Evolutionary conservation across 2,113 vertebrate genomes (phyloP).

Genomic region (Morone chrysops): DNA sequence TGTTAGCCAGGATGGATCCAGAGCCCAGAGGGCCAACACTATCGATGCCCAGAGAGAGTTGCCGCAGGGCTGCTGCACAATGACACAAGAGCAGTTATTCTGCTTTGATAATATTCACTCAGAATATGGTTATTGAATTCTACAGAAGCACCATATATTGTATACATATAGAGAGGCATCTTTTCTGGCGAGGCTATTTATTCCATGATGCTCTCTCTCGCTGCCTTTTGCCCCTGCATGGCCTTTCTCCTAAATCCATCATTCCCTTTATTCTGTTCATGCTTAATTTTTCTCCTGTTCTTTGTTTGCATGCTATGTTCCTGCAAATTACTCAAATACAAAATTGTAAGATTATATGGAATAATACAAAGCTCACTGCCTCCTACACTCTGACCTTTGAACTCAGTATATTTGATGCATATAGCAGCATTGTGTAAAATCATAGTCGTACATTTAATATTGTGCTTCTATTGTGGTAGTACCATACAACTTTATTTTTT

Average conservation of each 20-base stretch:
- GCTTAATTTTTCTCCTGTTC: neutral
- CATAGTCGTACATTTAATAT: neutral
- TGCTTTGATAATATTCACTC: slow-evolving; percentile 34
- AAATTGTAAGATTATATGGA: slow-evolving; percentile 13
- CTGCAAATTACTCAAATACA: neutral
- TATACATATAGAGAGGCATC: neutral
- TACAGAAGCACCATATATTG: neutral
- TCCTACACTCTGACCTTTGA: slow-evolving; percentile 47
- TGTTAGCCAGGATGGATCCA: slow-evolving; percentile 47
- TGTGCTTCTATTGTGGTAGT: slow-evolving; percentile 13
- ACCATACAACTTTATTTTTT: slow-evolving; percentile 56
- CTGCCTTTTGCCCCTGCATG: neutral
- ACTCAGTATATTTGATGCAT: slow-evolving; percentile 13
- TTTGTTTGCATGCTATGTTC: slow-evolving; percentile 19
- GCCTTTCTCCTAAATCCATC: slow-evolving; percentile 1
- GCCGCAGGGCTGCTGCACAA: slow-evolving; percentile 23
- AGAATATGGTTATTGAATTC: slow-evolving; percentile 7
- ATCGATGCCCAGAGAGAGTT: slow-evolving; percentile 11
- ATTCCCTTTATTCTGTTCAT: slow-evolving; percentile 18
- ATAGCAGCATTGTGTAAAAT: neutral
- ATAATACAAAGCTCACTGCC: slow-evolving; percentile 38
- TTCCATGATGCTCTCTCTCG: neutral
- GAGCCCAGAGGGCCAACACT: slow-evolving; percentile 30
- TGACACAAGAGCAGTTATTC: slow-evolving; percentile 14
- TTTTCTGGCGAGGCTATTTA: slow-evolving; percentile 3